phyloP scores from a whole-genome alignment of 2,797 vertebrate genomes.

The Ptychadena robeensis region DNA sequence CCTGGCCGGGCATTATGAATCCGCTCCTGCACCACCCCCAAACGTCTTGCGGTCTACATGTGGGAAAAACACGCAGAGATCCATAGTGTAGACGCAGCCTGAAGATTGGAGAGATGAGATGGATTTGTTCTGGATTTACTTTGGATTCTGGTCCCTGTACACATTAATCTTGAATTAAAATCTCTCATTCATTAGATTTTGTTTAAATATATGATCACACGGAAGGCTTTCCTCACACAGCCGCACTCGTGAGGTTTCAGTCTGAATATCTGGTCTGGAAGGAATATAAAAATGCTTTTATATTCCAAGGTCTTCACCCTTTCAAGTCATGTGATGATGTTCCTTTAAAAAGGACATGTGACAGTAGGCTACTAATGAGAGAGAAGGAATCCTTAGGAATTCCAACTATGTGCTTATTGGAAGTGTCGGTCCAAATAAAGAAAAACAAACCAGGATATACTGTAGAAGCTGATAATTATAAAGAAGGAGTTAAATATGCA shows the following conservation, averaged over 20 bases:
- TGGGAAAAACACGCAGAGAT: no score
- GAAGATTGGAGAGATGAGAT: no score
- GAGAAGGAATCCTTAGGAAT: constrained; percentile 6
- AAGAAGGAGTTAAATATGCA: no score
- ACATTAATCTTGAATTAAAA: background rate
- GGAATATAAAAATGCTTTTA: background rate
- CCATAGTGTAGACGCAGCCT: no score
- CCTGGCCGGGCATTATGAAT: no score
- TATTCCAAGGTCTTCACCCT: background rate
- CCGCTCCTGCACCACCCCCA: no score
- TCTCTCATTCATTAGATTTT: background rate
- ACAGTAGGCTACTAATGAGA: background rate
- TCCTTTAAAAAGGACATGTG: constrained; percentile 34
- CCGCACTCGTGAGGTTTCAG: background rate
- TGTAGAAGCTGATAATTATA: background rate
- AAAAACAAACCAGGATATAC: background rate
- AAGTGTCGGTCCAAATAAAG: background rate
- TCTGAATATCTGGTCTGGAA: background rate
- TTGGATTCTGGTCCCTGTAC: background rate
- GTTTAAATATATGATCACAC: background rate
- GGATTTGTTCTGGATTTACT: background rate
- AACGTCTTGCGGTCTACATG: no score
- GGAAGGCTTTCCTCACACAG: background rate
- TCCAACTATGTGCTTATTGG: constrained; percentile 10
- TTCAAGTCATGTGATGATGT: constrained; percentile 7